A percentile compares a stretch with the other conserved stretches of the same genome.
These are phyloP conservation scores for Brenthis ino DNA, from an alignment of 2,888 invertebrate genomes.

Conservation along the genomic window DNA sequence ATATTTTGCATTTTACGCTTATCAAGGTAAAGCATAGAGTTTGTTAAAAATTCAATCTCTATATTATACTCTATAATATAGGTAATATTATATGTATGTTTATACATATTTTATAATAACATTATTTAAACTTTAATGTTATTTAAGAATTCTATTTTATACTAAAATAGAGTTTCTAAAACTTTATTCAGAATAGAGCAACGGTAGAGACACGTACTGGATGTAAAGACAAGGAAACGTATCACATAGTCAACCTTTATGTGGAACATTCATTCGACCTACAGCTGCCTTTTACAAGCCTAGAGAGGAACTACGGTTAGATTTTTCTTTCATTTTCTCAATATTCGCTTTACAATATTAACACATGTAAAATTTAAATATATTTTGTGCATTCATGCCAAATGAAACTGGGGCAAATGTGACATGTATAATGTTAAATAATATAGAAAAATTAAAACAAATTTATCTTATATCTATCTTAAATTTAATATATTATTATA, in stretches of 20 bases:
- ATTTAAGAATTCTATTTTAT: background rate
- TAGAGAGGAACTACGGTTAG: constrained; percentile 58
- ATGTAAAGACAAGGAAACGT: constrained; percentile 67
- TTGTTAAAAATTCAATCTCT: too few species aligned
- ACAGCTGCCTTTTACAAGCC: constrained; percentile 62
- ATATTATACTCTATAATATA: too few species aligned
- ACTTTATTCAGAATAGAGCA: constrained; percentile 29
- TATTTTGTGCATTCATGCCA: too few species aligned
- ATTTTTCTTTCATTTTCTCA: background rate
- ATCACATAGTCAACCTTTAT: constrained; percentile 64
- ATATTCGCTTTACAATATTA: background rate
- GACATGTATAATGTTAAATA: too few species aligned
- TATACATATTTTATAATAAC: constrained; percentile 50
- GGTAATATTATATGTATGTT: too few species aligned
- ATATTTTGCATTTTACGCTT: too few species aligned
- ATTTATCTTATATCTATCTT: too few species aligned
- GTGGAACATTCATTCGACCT: constrained; percentile 65
- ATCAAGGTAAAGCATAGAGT: too few species aligned
- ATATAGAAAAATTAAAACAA: too few species aligned
- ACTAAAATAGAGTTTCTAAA: constrained; percentile 11
- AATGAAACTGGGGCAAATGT: too few species aligned
- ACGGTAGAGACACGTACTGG: constrained; percentile 52
- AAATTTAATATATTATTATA: too few species aligned
- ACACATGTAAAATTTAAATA: too few species aligned
- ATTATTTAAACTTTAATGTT: constrained; percentile 34